Conservation (phyloP, 2,797 vertebrate genomes). For the Tapirus indicus region DNA sequence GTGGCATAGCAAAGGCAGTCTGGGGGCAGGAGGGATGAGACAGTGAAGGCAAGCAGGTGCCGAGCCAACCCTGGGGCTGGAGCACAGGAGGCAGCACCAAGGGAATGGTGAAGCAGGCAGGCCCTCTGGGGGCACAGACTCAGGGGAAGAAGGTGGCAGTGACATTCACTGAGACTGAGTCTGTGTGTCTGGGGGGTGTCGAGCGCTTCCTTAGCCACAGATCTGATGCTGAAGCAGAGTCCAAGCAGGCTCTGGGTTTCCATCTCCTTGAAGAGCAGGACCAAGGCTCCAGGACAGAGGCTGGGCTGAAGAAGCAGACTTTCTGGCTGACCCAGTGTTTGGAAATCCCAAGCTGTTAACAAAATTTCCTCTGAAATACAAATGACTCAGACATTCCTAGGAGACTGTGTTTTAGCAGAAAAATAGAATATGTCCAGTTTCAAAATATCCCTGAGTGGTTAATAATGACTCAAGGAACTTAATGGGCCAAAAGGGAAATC, state of each 20-base stretch:
- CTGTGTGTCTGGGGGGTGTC: no score
- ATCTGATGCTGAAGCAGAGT: not conserved
- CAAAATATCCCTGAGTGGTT: not conserved
- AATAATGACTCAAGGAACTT: not conserved
- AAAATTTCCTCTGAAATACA: not conserved
- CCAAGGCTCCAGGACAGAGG: not conserved
- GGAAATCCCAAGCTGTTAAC: not conserved
- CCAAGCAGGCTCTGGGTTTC: not conserved
- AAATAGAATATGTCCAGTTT: not conserved
- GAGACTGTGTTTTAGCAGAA: not conserved
- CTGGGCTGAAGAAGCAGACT: not conserved
- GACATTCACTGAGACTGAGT: not conserved
- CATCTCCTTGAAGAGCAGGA: not conserved
- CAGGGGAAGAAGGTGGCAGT: not conserved
- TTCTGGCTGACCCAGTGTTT: not conserved
- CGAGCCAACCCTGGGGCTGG: no score
- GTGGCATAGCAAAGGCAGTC: not conserved
- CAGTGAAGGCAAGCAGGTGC: not conserved
- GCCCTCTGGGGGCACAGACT: not conserved
- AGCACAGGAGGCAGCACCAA: rapidly evolving
- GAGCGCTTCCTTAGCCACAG: not conserved
- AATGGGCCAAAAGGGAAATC: not conserved
- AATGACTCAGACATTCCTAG: not conserved
- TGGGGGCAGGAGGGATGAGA: not conserved
- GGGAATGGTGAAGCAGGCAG: not conserved